Base-by-base conservation (phyloP, 2,888 invertebrate species). In the Carabus problematicus region DNA sequence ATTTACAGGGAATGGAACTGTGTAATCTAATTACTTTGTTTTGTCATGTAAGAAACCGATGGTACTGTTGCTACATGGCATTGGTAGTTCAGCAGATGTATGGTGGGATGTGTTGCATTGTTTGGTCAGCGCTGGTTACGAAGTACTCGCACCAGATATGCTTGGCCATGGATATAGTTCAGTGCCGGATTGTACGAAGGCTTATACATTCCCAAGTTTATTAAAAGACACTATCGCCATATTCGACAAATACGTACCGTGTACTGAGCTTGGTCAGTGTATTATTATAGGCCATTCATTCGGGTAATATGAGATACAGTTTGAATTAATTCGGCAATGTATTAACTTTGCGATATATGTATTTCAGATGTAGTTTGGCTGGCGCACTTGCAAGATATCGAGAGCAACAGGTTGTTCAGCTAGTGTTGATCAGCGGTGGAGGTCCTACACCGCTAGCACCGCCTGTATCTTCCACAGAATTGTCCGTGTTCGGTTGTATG, bases 241-340 rank as follows among this genome's bases (percentile, higher is more conserved):
- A 62, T 87, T 89, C 77, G 87, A 89, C 75, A 84, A 85, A 75
- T 89, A 86, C 75, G 85, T 87, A 67, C 83, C 85, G 70, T 82
- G 79, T 73, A 82, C 79, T 71, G 84, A 79, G 70, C 82, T 67
- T 70, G 77, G 81, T 74, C 86, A 84, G 73, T 87, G 87, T 76
- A 84, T 90, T 59, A 77, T 90, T 43, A 85, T 90, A 70, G 89
- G 87, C 9, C 90, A 90, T 79, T 89, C 89, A 54, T 90, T 89
- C 79, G 90, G 89, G 88, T 89, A 82, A 82, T 80, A 76, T 47
- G 49, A 29, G 18, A 14, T 54, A 40, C 39, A 29, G 42, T 11
- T n/a, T 66, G 19, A 39, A 11, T 29, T 11, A 47, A 39, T n/a
- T n/a, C 16, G 11, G 39, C 40, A 49, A 14, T 49, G 42, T 66